Base-by-base conservation (phyloP, 2,888 invertebrate genomes). In the Tenthredo distinguenda region DNA sequence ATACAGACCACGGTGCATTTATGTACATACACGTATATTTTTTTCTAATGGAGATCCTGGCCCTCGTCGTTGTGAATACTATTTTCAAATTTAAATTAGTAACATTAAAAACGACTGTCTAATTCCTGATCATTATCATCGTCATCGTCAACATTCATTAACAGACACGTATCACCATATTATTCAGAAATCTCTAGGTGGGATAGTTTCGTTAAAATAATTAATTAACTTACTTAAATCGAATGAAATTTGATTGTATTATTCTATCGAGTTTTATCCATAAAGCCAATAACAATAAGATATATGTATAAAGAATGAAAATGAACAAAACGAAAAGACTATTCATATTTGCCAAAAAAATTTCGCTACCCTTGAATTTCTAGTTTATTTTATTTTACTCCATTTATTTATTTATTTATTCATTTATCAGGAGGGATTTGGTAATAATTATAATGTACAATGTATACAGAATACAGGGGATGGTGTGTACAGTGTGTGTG, bases 231-330 rank as follows among this genome's bases (percentile, higher is more conserved):
- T 0, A 15, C 47, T 58, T 58, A 7, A 58, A 21, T 58, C 21
- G 21, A 21, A 9, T 21, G n/a, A n/a, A 58, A 21, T 58, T 21
- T 58, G 3, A 58, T 58, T 58, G 15, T 21, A 58, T 6, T 21
- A 58, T 58, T 21, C 7, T 92, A 93, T 92, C 92, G 93, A 92
- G 93, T 92, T 92, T 93, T 91, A 90, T 91, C 91, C 91, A 91
- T n/a, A 40, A n/a, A 10, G n/a, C 34, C 10, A 79, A 15, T 0
- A 18, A 37, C 21, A 9, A 34, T 58, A 34, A 50, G 55, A 55
- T 2, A 15, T 47, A 18, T 79, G 3, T 47, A 18, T 79, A 31
- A 50, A n/a, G 26, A 43, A 31, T 76, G 6, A 50, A 50, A 18
- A 18, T 18, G 5, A 50, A 9, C 9, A 10, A 43, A 43, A 43